Evolutionary conservation across 2,113 vertebrate genomes (phyloP).

Genomic region (Petroica traversi): DNA sequence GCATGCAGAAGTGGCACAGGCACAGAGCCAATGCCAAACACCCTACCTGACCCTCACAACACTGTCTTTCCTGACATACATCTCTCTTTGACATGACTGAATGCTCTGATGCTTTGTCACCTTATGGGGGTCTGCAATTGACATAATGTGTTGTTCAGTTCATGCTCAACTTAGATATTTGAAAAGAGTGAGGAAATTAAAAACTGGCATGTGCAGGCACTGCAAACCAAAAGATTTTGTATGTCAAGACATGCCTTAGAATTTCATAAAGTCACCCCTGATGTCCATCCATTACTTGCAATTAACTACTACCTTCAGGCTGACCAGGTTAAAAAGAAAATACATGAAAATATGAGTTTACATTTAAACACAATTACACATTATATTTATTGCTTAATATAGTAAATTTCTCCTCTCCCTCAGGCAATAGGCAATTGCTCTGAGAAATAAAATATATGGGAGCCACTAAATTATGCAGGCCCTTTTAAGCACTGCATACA

Average conservation of each 20-base stretch:
- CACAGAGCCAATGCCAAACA: conserved; percentile 3
- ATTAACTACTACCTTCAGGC: background rate
- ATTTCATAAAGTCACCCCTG: background rate
- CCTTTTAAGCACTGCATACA: background rate
- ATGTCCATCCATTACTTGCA: background rate
- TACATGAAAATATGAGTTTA: background rate
- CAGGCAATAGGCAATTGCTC: background rate
- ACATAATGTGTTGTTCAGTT: conserved; percentile 20
- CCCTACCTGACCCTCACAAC: conserved; percentile 27
- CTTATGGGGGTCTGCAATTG: background rate
- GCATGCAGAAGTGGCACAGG: conserved; percentile 42
- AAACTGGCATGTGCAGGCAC: background rate
- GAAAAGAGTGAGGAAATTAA: background rate
- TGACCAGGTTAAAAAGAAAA: background rate
- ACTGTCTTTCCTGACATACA: background rate
- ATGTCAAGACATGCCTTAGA: background rate
- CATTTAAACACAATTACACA: background rate
- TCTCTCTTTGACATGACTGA: conserved; percentile 10
- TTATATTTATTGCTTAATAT: conserved; percentile 15
- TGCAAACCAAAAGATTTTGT: background rate
- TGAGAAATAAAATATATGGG: background rate
- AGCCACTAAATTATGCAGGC: background rate
- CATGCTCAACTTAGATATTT: background rate
- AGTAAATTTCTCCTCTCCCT: background rate
- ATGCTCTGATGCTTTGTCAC: background rate